Base-by-base conservation (phyloP, 2,113 vertebrate genomes). In the Plecturocebus donacophilus region DNA sequence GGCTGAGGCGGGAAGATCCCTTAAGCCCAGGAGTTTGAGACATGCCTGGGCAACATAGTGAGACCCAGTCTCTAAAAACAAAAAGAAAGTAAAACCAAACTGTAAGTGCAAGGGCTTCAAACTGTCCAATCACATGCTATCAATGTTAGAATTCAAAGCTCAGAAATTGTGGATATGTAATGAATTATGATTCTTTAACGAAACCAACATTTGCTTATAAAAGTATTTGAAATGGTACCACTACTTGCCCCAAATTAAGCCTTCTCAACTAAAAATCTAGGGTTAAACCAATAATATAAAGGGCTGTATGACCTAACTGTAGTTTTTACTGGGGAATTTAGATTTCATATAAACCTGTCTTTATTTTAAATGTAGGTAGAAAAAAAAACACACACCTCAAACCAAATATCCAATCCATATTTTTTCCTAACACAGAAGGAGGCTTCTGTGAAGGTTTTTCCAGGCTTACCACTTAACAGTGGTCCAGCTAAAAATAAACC, bases 401-500 rank as follows among this genome's bases (percentile, higher is more conserved):
- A 90, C 95, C 83, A 80, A 98, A 87, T 77, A 92, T 54, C 66
- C 86, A 94, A 64, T 56, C 94, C 90, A 79, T 90, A 95, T 90
- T 92, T 97, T 94, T 88, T 70, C 90, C 68, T 94, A 70, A 88
- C 96, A 97, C 91, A 97, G 97, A 88, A 86, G 76, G 86, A 95
- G 91, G 86, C 68, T 86, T 97, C 95, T 97, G 85, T 93, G 86
- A 95, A 98, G 95, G 58, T 79, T 96, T 96, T 97, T 95, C 94
- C 85, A 97, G 82, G 61, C 90, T 97, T 19, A 95, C 96, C 96
- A 88, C 87, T 94, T 90, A 93, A 61, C 52, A 83, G 95, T 45
- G 95, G 97, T 82, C 71, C 93, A 87, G 97, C 90, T 96, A 95
- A 97, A 98, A 98, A 98, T 97, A 98, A 96, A 91, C 45, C 52